Evolutionary conservation across 2,888 invertebrate species (phyloP).

Genomic region (Lithophane leautieri): DNA sequence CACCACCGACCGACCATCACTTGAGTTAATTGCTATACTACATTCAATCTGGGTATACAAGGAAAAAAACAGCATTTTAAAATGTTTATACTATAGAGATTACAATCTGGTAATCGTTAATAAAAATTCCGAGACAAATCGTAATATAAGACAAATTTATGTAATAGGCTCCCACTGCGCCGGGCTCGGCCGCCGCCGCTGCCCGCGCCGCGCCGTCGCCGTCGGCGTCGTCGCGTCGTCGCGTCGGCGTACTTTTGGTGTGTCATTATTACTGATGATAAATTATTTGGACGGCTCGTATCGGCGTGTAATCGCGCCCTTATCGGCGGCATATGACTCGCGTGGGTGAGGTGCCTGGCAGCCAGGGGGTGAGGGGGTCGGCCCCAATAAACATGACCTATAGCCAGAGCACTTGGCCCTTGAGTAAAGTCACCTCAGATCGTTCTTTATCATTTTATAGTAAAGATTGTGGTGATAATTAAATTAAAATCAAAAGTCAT

Average conservation of each 20-base stretch:
- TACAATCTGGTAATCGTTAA: conserved; percentile 1
- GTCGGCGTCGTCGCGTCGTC: too few relatives aligned
- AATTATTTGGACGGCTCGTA: conserved; percentile 55
- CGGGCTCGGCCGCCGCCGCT: too few relatives aligned
- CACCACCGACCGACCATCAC: not conserved
- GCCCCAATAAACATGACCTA: conserved; percentile 1
- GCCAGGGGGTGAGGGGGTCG: not conserved
- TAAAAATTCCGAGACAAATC: conserved; percentile 3
- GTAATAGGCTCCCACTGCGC: not conserved
- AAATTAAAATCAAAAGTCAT: not conserved
- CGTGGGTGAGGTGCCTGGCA: conserved; percentile 2
- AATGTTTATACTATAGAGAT: not conserved
- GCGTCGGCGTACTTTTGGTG: conserved; percentile 7
- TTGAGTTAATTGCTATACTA: not conserved
- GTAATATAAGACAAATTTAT: conserved; percentile 4
- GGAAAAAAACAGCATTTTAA: not conserved
- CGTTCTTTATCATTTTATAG: not conserved
- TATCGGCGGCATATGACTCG: conserved; percentile 25
- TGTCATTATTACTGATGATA: conserved; percentile 51
- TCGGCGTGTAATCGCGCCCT: conserved; percentile 45
- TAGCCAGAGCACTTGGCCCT: not conserved
- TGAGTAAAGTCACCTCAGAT: not conserved
- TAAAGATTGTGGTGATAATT: not conserved
- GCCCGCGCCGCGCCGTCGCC: too few relatives aligned
- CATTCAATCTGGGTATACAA: not conserved